Base-by-base conservation (phyloP, 1,140 invertebrate species). In the Mya arenaria region DNA sequence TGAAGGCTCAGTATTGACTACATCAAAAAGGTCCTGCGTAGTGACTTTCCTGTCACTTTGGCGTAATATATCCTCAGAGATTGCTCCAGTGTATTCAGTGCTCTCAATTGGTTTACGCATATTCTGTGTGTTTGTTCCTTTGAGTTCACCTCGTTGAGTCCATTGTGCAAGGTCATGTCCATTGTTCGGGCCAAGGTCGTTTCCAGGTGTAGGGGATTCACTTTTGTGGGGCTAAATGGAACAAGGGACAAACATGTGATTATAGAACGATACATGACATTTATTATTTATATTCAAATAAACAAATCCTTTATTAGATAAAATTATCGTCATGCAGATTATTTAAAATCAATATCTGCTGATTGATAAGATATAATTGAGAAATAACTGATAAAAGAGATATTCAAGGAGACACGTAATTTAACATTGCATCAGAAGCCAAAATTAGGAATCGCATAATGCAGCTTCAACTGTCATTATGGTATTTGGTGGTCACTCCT, bases 191-290 rank as follows among this genome's bases (percentile, higher is more conserved):
- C 71, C 32, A n/a, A 36, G 58, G 56, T 63, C 60, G 58, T 63
- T 44, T 25, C 63, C 73, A 62, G 73, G 58, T 75, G 58, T 75
- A 48, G 56, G 73, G 73, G 73, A 75, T 75, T 75, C 73, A 75
- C 25, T 75, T 48, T 8, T 62, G 60, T 1, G 23, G 36, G 23
- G 58, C 73, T 74, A 28, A 28, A n/a, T n/a, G n/a, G n/a, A 25
- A 15, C 36, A 62, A 28, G 23, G 15, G 5, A 65, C 4, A 65
- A 37, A 10, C 62, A 19, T 6, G 6, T 13, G 13, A n/a, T 13
- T 28, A 60, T 60, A 60, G 56, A 60, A 60, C 25, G 17, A 60
- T 23, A 60, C 6, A 17, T 60, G n/a, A n/a, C n/a, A n/a, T n/a
- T n/a, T n/a, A n/a, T n/a, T n/a, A n/a, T n/a, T n/a, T n/a, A n/a